These are phyloP conservation scores for Caenorhabditis japonica DNA, from an alignment of 2,888 invertebrate species.

Conservation along the genomic window DNA sequence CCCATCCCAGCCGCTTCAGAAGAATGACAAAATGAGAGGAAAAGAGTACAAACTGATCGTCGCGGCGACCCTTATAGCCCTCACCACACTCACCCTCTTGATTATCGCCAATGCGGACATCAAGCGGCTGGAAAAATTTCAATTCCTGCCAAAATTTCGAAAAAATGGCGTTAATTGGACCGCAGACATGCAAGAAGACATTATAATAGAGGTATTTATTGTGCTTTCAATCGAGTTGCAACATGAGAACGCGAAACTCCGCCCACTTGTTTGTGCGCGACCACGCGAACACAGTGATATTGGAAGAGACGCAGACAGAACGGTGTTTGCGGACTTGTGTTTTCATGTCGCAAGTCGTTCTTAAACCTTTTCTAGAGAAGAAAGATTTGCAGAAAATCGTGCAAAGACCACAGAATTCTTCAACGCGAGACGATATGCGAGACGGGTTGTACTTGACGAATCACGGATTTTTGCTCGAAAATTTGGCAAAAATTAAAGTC, in stretches of 20 bases:
- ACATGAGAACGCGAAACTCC: no score
- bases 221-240: no score
- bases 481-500: conserved; percentile 10
- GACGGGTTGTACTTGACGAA: conserved; percentile 22
- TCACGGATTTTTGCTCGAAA: conserved; percentile 35
- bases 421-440: conserved; percentile 15
- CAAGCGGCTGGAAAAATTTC: neutral
- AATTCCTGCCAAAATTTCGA: conserved; percentile 4
- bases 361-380: neutral
- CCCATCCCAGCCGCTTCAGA: no score
- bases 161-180: neutral
- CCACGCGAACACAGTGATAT: no score
- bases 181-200: neutral
- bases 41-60: neutral
- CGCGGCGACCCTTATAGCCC: neutral
- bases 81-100: neutral
- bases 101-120: no score
- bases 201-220: conserved; percentile 9
- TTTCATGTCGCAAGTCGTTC: no score
- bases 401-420: neutral
- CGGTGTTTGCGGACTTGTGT: no score
- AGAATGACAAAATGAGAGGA: conserved; percentile 1
- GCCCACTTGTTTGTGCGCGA: no score
- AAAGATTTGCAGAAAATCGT: conserved; percentile 19
- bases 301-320: no score